Conservation (phyloP, 2,797 vertebrate genomes). For the Acipenser ruthenus region DNA sequence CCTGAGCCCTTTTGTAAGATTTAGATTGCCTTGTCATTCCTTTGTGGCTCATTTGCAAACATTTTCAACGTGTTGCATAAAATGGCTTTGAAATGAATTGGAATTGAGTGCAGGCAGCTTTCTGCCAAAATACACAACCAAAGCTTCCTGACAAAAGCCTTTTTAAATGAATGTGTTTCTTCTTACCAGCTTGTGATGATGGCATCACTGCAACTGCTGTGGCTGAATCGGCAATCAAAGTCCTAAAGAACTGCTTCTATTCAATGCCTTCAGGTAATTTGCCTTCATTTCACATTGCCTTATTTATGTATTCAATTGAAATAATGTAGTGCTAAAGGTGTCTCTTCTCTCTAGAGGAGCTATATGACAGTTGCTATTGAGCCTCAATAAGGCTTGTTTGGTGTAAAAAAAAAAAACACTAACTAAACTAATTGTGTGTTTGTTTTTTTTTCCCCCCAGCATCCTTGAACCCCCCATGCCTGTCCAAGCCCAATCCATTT, state of each 20-base stretch:
- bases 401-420: no score
- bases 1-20: no score
- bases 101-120: background rate
- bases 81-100: no score
- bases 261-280: constrained; percentile 82
- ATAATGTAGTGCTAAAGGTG: no score
- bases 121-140: background rate
- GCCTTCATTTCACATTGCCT: background rate
- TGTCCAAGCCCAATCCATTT: constrained; percentile 79
- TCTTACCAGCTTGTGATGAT: constrained; percentile 75
- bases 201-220: constrained; percentile 69
- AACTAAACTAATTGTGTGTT: constrained; percentile 1
- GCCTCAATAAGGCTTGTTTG: no score
- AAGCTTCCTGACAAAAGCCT: background rate
- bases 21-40: no score
- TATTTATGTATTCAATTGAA: background rate
- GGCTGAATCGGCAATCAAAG: constrained; percentile 71
- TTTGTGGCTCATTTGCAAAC: no score
- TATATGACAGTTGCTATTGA: no score
- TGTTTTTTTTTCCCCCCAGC: constrained; percentile 48
- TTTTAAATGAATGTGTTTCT: background rate
- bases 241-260: constrained; percentile 76
- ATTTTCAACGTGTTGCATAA: no score
- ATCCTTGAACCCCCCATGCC: constrained; percentile 77
- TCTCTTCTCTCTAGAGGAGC: no score